Conservation (phyloP, 1,140 invertebrate species). For the roundworm (Caenorhabditis elegans) region WBcel235 BX284603.4:6407001-6407500, state of each 20-base stretch:
- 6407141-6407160: neutral
- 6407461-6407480: no score
- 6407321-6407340: no score
- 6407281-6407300: no score
- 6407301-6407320: no score
- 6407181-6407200: neutral
- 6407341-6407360: no score
- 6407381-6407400: no score
- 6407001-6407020: neutral
- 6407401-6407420: no score
- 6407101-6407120: neutral
- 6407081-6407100: neutral
- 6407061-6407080: neutral
- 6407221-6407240: neutral
- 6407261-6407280: no score
- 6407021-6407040: constrained; percentile 8
- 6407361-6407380: no score
- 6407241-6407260: no score
- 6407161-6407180: constrained; percentile 26
- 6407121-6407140: constrained; percentile 22
- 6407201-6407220: neutral
- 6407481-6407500: neutral
- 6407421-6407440: no score
- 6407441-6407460: no score
- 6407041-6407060: neutral